Evolutionary conservation across 2,888 invertebrate genomes (phyloP), one percentile per base, ranked within the genome.

Genomic region (Polyommatus iphigenia): DNA sequence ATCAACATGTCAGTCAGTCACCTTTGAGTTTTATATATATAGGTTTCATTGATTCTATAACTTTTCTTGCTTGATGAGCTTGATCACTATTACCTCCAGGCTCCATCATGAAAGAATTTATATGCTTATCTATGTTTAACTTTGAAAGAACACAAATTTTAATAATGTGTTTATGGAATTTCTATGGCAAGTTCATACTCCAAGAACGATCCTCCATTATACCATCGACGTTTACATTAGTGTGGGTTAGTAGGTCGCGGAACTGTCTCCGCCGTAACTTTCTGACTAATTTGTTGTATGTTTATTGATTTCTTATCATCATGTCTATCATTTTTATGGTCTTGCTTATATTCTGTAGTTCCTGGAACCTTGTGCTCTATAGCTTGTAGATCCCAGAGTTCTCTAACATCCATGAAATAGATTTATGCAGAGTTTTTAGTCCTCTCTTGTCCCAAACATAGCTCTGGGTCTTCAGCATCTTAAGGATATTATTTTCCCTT

Each of bases 161-260:
- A n/a, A 50, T 50, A 50, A 50, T 0, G 8, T 36, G 4, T 29
- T 67, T 15, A 29, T 13, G 15, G 24, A 29, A 67, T 67, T 67
- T 67, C 15, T 6, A 24, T 29, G 67, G 15, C 15, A 67, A 29
- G 15, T 67, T 67, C 20, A 24, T 67, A 29, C 29, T 67, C 24
- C 13, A 73, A 46, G 73, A 10, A 20, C 7, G 50, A 41, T 67
- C 41, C 76, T 50, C 50, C 50, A 75, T 75, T 7, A 50, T 62
- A 57, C 24, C 36, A 41, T 20, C 76, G 29, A 76, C 41, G 78
- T 59, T 78, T 77, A 54, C 77, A 62, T 62, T 76, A 73, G 85
- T 85, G 81, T 87, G 85, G 86, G 84, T 89, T 91, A 90, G 89
- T 91, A 85, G 91, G 91, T 90, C 92, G 88, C 86, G 83, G 83